Evolutionary conservation across 2,797 vertebrate species (phyloP), one percentile per base, ranked within the genome.

Genomic region (Uromys caudimaculatus): DNA sequence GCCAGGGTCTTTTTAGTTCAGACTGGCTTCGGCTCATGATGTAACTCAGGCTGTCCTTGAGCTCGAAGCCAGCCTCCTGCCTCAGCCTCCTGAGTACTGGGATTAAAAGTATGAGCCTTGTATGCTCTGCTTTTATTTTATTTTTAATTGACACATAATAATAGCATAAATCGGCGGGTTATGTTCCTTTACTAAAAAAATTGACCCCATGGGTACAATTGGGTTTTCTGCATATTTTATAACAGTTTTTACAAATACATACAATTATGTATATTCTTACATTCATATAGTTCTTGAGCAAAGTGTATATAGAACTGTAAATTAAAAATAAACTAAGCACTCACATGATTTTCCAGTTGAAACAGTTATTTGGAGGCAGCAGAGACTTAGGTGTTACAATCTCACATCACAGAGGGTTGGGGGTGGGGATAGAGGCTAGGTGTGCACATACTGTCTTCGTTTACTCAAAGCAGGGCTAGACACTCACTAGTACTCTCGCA

Each of bases 151-250:
- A 85, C 81, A 58, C 38, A 93, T 64, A 64, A 77, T 76, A 29
- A 84, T 29, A 67, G 58, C 24, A 77, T 69, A 77, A 84, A 77
- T 47, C 32, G 29, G 64, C 35, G n/a, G 24, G 24, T n/a, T 67
- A 52, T 35, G 23, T 71, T 83, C 38, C 17, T 56, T 41, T 60
- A 52, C 64, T 9, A 75, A 56, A 82, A 82, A 88, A 79, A 41
- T 64, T 69, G 50, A 75, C 41, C 62, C 89, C 82, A 78, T 50
- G 58, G 52, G 23, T 58, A 11, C 12, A 64, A 64, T 81, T 81
- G 50, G 50, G 50, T 23, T 89, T 89, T 92, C 84, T 90, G 50
- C 35, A 23, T 93, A 79, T 81, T 83, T 84, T 89, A 52, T 32
- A 60, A 77, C 5, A 60, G 52, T 54, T 60, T 60, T n/a, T 84